These are phyloP conservation scores for Phenacoccus solenopsis DNA, from an alignment of 1,140 invertebrate genomes.

Conservation along the genomic window DNA sequence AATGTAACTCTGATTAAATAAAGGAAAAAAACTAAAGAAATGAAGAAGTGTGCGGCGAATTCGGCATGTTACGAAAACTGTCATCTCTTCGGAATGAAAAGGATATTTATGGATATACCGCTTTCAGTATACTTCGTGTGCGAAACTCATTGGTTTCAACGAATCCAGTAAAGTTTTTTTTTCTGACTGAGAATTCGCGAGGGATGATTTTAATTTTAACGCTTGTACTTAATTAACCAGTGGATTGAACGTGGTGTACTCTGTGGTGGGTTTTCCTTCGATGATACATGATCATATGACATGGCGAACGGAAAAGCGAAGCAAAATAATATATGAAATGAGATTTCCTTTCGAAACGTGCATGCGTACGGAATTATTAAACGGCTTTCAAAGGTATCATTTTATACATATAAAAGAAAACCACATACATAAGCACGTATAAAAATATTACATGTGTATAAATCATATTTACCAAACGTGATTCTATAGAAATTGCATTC, in stretches of 20 bases:
- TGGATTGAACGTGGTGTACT: too few relatives aligned
- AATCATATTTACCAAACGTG: background rate
- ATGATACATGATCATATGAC: background rate
- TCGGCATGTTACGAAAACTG: background rate
- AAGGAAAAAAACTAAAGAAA: background rate
- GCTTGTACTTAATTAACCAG: background rate
- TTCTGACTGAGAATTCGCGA: background rate
- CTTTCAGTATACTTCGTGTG: background rate
- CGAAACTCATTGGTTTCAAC: background rate
- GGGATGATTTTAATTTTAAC: background rate
- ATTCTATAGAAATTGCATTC: background rate
- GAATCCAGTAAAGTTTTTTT: background rate
- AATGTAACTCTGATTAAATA: background rate
- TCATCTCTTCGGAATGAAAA: background rate
- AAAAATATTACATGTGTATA: background rate
- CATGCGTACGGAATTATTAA: background rate
- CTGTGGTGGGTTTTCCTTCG: background rate
- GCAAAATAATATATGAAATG: background rate
- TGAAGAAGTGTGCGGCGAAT: background rate
- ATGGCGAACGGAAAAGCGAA: background rate
- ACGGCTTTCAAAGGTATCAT: constrained; percentile 1
- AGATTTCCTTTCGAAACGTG: background rate
- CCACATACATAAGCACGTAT: background rate
- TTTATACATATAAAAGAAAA: constrained; percentile 4
- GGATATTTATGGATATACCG: background rate